Evolutionary conservation across 2,888 invertebrate species (phyloP).

Genomic region (Apeira syringaria): DNA sequence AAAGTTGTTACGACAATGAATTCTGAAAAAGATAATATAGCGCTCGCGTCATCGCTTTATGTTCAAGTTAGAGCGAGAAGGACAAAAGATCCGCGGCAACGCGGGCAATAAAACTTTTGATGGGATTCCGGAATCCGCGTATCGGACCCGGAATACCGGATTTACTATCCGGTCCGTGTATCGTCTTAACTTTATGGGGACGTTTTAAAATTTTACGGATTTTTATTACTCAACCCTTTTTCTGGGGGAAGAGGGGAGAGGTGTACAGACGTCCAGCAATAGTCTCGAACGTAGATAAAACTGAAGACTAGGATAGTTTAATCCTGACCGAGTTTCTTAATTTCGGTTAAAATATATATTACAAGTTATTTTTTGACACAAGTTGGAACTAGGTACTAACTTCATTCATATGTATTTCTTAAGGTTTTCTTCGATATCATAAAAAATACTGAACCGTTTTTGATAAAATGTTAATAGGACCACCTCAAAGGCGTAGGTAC

Average conservation of each 20-base stretch:
- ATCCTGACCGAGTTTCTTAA: too few relatives aligned
- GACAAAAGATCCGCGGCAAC: slow-evolving; percentile 57
- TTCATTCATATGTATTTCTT: too few relatives aligned
- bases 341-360: too few relatives aligned
- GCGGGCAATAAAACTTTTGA: slow-evolving; percentile 77
- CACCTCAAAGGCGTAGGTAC: too few relatives aligned
- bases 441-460: too few relatives aligned
- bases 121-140: slow-evolving; percentile 74
- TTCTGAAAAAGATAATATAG: slow-evolving; percentile 78
- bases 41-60: slow-evolving; percentile 65
- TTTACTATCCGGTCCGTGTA: slow-evolving; percentile 67
- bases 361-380: too few relatives aligned
- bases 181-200: slow-evolving; percentile 67
- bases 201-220: slow-evolving; percentile 64
- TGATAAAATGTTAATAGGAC: too few relatives aligned
- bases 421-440: too few relatives aligned
- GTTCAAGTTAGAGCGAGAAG: slow-evolving; percentile 60
- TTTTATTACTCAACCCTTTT: too few relatives aligned
- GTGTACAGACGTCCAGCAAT: slow-evolving; percentile 25
- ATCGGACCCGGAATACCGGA: slow-evolving; percentile 68
- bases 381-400: too few relatives aligned
- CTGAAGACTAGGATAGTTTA: too few relatives aligned
- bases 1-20: slow-evolving; percentile 80
- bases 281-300: slow-evolving; percentile 37
- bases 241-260: too few relatives aligned